Conservation (phyloP, 2,113 vertebrate genomes). For the Myocastor coypus region DNA sequence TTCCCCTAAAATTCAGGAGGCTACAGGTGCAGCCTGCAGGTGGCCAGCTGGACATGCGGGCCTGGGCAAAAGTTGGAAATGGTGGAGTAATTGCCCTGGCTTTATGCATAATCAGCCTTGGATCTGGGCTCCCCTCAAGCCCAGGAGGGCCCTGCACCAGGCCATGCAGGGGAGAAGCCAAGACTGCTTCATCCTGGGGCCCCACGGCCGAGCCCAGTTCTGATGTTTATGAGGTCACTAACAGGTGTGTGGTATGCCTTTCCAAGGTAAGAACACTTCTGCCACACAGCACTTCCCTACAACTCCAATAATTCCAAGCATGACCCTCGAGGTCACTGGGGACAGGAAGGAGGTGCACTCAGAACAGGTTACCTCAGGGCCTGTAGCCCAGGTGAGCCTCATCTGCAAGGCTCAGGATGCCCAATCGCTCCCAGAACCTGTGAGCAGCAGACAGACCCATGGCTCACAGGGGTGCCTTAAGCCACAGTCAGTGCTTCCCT, state of each 20-base stretch:
- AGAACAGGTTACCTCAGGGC: not conserved
- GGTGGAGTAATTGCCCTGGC: not conserved
- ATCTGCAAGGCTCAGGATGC: not conserved
- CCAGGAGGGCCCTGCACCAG: not conserved
- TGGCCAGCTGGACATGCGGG: not conserved
- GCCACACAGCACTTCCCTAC: not conserved
- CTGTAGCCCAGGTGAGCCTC: not conserved
- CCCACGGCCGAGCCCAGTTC: not conserved
- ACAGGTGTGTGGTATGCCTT: not conserved
- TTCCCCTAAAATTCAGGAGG: not conserved
- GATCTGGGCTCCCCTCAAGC: not conserved
- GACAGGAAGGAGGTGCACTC: not conserved
- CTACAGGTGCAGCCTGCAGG: rapidly evolving
- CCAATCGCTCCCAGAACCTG: not conserved
- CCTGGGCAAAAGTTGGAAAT: not conserved
- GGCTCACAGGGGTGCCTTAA: rapidly evolving
- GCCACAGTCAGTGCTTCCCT: not conserved
- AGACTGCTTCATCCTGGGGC: rapidly evolving
- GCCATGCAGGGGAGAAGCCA: not conserved
- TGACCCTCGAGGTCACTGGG: not conserved
- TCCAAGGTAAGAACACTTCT: not conserved
- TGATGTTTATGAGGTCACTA: not conserved
- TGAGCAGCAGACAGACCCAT: not conserved
- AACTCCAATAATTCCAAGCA: not conserved
- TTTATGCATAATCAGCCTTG: not conserved